Evolutionary conservation across 2,797 vertebrate genomes (phyloP).

Genomic region (Hozukius guyotensis): DNA sequence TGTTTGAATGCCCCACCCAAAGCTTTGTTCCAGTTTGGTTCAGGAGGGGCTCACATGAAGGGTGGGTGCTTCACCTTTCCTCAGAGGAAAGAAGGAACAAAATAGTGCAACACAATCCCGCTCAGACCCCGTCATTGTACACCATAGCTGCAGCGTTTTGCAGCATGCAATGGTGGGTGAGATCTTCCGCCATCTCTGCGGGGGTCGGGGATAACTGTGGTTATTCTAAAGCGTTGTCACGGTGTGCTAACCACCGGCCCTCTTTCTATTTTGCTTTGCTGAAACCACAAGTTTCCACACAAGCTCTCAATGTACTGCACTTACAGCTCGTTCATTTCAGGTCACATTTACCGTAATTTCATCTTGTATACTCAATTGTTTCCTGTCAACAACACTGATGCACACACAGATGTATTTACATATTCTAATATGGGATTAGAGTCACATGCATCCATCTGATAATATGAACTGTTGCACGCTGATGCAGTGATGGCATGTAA

Average conservation of each 20-base stretch:
- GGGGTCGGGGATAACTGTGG: slow-evolving; percentile 26
- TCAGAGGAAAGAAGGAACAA: not conserved
- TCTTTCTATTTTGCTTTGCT: slow-evolving; percentile 8
- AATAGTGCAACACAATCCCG: not conserved
- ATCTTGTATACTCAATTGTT: not conserved
- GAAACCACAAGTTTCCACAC: slow-evolving; percentile 16
- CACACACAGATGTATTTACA: slow-evolving; percentile 4
- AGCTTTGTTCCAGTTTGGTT: slow-evolving; percentile 30
- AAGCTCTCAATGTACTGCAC: not conserved
- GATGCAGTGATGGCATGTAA: too few relatives aligned
- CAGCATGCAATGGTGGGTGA: not conserved
- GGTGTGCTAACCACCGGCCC: not conserved
- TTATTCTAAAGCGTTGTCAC: slow-evolving; percentile 1
- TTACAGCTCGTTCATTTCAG: not conserved
- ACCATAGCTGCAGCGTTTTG: not conserved
- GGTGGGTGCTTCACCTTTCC: not conserved
- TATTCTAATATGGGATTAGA: not conserved
- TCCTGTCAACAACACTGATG: not conserved
- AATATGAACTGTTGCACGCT: not conserved
- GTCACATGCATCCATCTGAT: not conserved
- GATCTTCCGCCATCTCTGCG: slow-evolving; percentile 8
- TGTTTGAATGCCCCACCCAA: slow-evolving; percentile 50
- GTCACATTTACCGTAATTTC: not conserved
- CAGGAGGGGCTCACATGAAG: not conserved
- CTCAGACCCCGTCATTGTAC: not conserved